These are phyloP conservation scores for Drosophila sp. DNA, from an alignment of 1,140 invertebrate genomes.

Conservation along the genomic window DNA sequence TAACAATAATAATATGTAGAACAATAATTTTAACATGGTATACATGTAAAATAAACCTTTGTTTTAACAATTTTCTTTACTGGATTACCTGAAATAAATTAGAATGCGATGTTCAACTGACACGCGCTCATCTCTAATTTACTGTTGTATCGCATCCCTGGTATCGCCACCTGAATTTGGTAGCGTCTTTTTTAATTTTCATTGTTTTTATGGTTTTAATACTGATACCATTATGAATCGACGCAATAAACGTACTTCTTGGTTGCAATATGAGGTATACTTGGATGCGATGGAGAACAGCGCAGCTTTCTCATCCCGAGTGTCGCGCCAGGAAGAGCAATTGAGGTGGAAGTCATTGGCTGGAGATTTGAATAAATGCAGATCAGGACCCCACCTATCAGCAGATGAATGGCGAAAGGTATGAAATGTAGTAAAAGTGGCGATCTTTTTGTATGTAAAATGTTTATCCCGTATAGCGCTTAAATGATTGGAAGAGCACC, in stretches of 20 bases:
- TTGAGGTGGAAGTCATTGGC: slow-evolving; percentile 77
- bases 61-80: too few species aligned
- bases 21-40: too few species aligned
- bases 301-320: slow-evolving; percentile 59
- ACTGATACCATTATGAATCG: slow-evolving; percentile 59
- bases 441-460: not conserved
- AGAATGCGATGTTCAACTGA: not conserved
- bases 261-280: slow-evolving; percentile 72
- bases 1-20: too few species aligned
- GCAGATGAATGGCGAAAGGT: slow-evolving; percentile 81
- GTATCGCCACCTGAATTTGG: slow-evolving; percentile 8
- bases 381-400: slow-evolving; percentile 65
- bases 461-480: slow-evolving; percentile 40
- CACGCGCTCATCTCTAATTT: not conserved
- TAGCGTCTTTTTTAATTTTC: slow-evolving; percentile 45
- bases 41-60: too few species aligned
- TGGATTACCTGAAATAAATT: too few species aligned
- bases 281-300: slow-evolving; percentile 77
- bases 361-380: slow-evolving; percentile 67
- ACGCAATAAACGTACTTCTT: slow-evolving; percentile 78
- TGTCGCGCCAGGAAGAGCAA: slow-evolving; percentile 61
- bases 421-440: not conserved
- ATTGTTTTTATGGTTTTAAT: slow-evolving; percentile 24
- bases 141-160: not conserved
- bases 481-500: slow-evolving; percentile 80